Evolutionary conservation across 1,140 invertebrate species (phyloP), one percentile per base, ranked within the genome.

Genomic region (Tetraneura akinire): DNA sequence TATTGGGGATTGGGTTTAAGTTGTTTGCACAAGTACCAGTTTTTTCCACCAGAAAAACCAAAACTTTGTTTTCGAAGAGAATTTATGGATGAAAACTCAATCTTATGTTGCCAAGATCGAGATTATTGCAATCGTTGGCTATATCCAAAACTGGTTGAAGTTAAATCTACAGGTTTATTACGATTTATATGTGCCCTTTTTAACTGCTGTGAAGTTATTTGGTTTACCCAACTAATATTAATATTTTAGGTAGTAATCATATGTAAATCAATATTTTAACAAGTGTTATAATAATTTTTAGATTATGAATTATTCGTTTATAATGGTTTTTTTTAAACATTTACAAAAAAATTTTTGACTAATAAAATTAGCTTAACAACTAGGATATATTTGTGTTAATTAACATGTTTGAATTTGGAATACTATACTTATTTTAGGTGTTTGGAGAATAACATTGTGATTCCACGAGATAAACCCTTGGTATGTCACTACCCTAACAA

Each of bases 1-100:
- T 80, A 73, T 49, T 68, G 26, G 76, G 29, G 26, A 74, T 71
- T 55, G 45, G 42, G n/a, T 45, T 82, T 78, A 89, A 92, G 92
- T 86, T 94, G 92, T 86, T 86, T 92, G 83, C 85, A 90, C 84
- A 88, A 88, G 88, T 86, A 86, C 82, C 85, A 90, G 82, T 90
- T 90, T 88, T 91, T 93, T 84, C 92, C 92, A 83, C 91, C 91
- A 82, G 92, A 92, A 86, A 86, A 88, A 82, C 90, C 91, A 57
- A 85, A 88, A 82, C 87, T 86, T 87, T 93, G 92, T 87, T 87
- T 84, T 82, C 86, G 85, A 84, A 85, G 85, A 85, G 85, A 84
- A 85, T 83, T 85, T 84, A 84, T 83, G 55, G 84, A 83, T 76
- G 83, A 84, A 76, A 83, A 82, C 85, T 87, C 88, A 85, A 87